Percentiles rank a stretch among this genome's conserved stretches.
Conservation (phyloP, 2,888 invertebrate genomes). For the Carcina quercana region DNA sequence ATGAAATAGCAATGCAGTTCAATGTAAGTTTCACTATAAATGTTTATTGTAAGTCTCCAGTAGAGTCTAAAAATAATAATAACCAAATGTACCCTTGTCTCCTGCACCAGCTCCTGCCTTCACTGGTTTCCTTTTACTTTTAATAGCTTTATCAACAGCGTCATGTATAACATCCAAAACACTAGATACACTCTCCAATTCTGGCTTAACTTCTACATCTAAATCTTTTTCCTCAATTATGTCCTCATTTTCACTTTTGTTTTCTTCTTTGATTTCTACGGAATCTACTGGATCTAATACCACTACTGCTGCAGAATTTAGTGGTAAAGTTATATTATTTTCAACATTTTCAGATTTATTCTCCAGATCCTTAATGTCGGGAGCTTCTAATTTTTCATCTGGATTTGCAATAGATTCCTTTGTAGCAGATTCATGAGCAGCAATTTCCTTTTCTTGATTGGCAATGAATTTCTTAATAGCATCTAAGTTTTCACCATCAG, state of each 20-base stretch:
- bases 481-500: slow-evolving; percentile 52
- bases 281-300: slow-evolving; percentile 1
- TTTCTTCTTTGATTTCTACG: slow-evolving; percentile 1
- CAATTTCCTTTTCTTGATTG: slow-evolving; percentile 42
- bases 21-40: too few relatives aligned
- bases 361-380: too few relatives aligned
- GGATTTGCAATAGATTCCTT: too few relatives aligned
- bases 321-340: background rate
- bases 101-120: too few relatives aligned
- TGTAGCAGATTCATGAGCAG: slow-evolving; percentile 18
- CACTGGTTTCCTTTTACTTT: too few relatives aligned
- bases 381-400: too few relatives aligned
- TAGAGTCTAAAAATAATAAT: too few relatives aligned
- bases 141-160: too few relatives aligned
- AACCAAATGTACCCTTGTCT: too few relatives aligned
- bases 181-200: slow-evolving; percentile 36
- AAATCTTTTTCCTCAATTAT: slow-evolving; percentile 9
- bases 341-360: slow-evolving; percentile 1
- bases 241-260: slow-evolving; percentile 2
- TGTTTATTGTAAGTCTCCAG: too few relatives aligned
- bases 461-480: slow-evolving; percentile 55
- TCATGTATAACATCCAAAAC: slow-evolving; percentile 59
- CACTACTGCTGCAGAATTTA: slow-evolving; percentile 2
- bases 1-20: too few relatives aligned
- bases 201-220: slow-evolving; percentile 14